A percentile compares a stretch with the other conserved stretches of the same genome.
Conservation (phyloP, 2,113 vertebrate genomes). For the Ceyx margarethae region DNA sequence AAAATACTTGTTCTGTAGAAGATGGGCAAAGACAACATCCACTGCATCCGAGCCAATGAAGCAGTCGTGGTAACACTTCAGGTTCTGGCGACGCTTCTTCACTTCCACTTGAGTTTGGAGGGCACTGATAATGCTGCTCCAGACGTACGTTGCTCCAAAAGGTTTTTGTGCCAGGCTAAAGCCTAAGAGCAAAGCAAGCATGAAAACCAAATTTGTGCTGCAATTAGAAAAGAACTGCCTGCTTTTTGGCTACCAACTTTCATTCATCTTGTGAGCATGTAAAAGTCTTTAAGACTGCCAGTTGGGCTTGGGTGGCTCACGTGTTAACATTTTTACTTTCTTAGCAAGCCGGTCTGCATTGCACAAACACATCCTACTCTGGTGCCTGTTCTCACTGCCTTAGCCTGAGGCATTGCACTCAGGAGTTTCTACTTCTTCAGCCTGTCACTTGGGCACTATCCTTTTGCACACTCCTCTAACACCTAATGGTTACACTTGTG, state of each 20-base stretch:
- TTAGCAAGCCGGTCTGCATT: neutral
- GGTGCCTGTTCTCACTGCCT: neutral
- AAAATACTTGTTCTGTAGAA: conserved; percentile 90
- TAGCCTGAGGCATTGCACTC: neutral
- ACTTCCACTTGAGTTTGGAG: conserved; percentile 91
- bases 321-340: neutral
- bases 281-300: neutral
- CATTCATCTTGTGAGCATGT: neutral
- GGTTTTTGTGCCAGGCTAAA: conserved; percentile 88
- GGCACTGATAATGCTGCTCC: conserved; percentile 92
- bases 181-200: conserved; percentile 61
- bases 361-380: rapidly evolving
- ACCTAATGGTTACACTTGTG: neutral
- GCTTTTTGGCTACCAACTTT: neutral
- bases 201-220: neutral
- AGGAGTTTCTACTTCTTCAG: neutral
- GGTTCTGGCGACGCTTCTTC: conserved; percentile 88
- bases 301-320: neutral
- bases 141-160: conserved; percentile 91
- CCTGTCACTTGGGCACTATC: neutral
- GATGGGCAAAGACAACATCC: conserved; percentile 89
- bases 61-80: conserved; percentile 90
- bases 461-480: neutral
- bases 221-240: neutral
- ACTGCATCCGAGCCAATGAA: conserved; percentile 95